Evolutionary conservation across 1,140 invertebrate genomes (phyloP).

Genomic region (Musca vetustissima): DNA sequence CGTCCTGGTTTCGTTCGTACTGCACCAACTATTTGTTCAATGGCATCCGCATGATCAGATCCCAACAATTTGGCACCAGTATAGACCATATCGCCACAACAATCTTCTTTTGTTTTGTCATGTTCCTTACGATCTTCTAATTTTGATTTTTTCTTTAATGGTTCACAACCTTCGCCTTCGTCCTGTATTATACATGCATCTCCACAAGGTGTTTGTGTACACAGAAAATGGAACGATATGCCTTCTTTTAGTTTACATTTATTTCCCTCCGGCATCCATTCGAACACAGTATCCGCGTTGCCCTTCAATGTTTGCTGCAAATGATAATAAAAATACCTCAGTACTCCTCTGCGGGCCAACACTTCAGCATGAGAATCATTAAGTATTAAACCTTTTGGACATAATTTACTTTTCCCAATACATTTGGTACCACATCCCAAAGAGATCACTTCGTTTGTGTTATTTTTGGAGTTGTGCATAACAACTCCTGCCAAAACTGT

Average conservation of each 20-base stretch:
- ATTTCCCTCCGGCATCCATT: constrained; percentile 36
- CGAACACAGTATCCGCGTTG: constrained; percentile 38
- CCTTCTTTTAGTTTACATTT: constrained; percentile 61
- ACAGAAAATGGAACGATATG: constrained; percentile 81
- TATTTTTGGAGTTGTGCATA: constrained; percentile 49
- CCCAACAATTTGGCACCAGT: constrained; percentile 87
- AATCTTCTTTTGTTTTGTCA: neutral
- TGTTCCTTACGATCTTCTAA: neutral
- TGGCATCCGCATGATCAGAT: constrained; percentile 57
- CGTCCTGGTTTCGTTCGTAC: constrained; percentile 89
- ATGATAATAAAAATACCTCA: constrained; percentile 71
- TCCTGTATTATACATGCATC: constrained; percentile 66
- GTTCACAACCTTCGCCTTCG: neutral
- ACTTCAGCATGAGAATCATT: constrained; percentile 94
- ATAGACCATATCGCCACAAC: constrained; percentile 45
- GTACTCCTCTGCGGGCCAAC: constrained; percentile 77
- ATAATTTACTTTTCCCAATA: constrained; percentile 69
- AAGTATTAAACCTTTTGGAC: constrained; percentile 68
- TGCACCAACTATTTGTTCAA: constrained; percentile 61
- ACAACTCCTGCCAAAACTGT: constrained; percentile 78
- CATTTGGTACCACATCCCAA: constrained; percentile 91
- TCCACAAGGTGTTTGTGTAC: constrained; percentile 87
- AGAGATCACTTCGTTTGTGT: constrained; percentile 67
- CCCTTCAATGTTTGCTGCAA: constrained; percentile 47
- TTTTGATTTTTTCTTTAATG: neutral